Evolutionary conservation across 2,888 invertebrate genomes (phyloP).

Genomic region (Pandemis corylana): DNA sequence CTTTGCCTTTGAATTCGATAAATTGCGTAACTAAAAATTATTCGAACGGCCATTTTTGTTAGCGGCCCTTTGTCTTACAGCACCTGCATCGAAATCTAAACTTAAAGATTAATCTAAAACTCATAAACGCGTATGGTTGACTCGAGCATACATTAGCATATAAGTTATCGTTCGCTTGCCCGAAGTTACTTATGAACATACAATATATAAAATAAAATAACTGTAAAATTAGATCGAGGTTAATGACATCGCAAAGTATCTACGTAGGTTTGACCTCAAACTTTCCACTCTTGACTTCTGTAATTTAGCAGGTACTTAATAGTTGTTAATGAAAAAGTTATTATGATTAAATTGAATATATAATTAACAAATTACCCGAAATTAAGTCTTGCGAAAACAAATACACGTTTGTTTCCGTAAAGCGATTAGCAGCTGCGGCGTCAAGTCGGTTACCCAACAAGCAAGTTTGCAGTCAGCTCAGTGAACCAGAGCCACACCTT

Average conservation of each 20-base stretch:
- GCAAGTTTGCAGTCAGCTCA: slow-evolving; percentile 63
- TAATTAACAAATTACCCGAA: background rate
- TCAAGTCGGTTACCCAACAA: slow-evolving; percentile 56
- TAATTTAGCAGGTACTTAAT: background rate
- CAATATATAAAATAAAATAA: slow-evolving; percentile 6
- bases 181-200: background rate
- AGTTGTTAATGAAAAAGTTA: background rate
- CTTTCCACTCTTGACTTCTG: slow-evolving; percentile 25
- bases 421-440: slow-evolving; percentile 20
- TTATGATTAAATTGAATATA: background rate
- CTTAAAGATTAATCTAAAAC: slow-evolving; percentile 9
- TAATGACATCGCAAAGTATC: slow-evolving; percentile 52
- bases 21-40: slow-evolving; percentile 71
- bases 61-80: slow-evolving; percentile 63
- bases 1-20: slow-evolving; percentile 52
- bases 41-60: slow-evolving; percentile 63
- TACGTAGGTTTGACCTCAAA: slow-evolving; percentile 32
- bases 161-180: background rate
- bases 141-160: background rate
- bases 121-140: slow-evolving; percentile 2
- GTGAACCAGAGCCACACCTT: slow-evolving; percentile 77
- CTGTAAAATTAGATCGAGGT: slow-evolving; percentile 48
- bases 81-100: background rate
- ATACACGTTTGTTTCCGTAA: slow-evolving; percentile 18
- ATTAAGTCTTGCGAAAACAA: background rate